Base-by-base conservation (phyloP, 2,113 vertebrate genomes). In the Petaurus breviceps region DNA sequence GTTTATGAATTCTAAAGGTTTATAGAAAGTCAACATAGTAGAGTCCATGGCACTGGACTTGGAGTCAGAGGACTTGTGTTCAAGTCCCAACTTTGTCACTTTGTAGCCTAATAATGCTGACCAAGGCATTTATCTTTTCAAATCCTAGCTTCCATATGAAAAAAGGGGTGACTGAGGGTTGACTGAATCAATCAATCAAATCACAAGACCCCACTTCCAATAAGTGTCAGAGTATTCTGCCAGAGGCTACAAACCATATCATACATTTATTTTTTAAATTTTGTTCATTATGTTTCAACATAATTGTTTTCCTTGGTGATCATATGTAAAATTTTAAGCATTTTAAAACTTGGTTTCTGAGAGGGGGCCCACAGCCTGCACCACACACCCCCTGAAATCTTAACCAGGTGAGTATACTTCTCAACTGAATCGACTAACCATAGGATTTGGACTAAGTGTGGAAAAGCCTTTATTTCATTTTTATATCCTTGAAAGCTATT, bases 1-100 rank as follows among this genome's bases (percentile, higher is more conserved):
- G 31, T 37, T 68, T 53, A 26, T 93, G 55, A 95, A 92, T 95
- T 96, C 92, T 93, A 51, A 89, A 90, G 8, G 50, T 43, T 37
- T n/a, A 22, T 0, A 77, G 37, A 22, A 77, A 77, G n/a, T 77
- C 37, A 77, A n/a, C 68, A 77, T 43, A 68, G 31, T 14, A 22
- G 37, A 77, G 37, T 43, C n/a, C n/a, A 43, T 22, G 14, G 68
- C 37, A 77, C 6, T 7, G 3, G 14, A 19, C 61, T 37, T 68
- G 12, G 61, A 68, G 16, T 68, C 14, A 77, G n/a, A 22, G 8
- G 68, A 77, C 37, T 77, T n/a, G 37, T 77, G 37, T 22, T 22
- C n/a, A 77, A 43, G n/a, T 77, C 68, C 16, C 37, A 68, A 16
- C 61, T 68, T n/a, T n/a, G 61, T 68, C 68, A 77, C 14, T 77